phyloP scores from a whole-genome alignment of 2,113 vertebrate genomes.

The Thomomys bottae region DNA sequence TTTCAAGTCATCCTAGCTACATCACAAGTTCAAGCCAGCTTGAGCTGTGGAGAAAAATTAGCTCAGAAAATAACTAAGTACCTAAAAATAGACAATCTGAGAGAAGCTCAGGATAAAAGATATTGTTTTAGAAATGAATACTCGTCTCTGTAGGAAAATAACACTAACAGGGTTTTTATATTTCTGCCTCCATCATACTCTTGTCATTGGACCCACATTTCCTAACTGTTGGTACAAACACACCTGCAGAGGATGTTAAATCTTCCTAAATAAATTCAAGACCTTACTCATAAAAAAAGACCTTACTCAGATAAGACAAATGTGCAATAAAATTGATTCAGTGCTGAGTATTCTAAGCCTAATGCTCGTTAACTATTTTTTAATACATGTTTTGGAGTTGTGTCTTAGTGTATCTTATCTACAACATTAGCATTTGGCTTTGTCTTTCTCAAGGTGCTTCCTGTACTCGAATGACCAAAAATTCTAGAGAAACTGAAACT shows the following conservation, averaged over 20 bases:
- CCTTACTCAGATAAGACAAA: background rate
- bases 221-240: background rate
- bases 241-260: conserved; percentile 17
- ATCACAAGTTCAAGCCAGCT: too few relatives aligned
- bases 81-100: background rate
- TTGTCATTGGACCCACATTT: background rate
- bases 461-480: background rate
- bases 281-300: conserved; percentile 2
- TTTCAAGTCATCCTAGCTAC: too few relatives aligned
- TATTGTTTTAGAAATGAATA: background rate
- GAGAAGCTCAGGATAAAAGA: background rate
- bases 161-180: background rate
- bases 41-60: too few relatives aligned
- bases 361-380: background rate
- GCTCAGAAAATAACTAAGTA: too few relatives aligned
- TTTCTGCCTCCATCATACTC: background rate
- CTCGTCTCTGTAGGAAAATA: background rate
- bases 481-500: conserved; percentile 11
- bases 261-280: conserved; percentile 21
- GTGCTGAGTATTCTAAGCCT: conserved; percentile 37
- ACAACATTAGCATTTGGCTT: conserved; percentile 23
- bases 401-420: conserved; percentile 26
- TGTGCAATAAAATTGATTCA: background rate
- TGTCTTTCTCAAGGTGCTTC: background rate
- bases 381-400: background rate